Conservation (phyloP, 23 tunicate species). For the Ascidia mentula region DNA sequence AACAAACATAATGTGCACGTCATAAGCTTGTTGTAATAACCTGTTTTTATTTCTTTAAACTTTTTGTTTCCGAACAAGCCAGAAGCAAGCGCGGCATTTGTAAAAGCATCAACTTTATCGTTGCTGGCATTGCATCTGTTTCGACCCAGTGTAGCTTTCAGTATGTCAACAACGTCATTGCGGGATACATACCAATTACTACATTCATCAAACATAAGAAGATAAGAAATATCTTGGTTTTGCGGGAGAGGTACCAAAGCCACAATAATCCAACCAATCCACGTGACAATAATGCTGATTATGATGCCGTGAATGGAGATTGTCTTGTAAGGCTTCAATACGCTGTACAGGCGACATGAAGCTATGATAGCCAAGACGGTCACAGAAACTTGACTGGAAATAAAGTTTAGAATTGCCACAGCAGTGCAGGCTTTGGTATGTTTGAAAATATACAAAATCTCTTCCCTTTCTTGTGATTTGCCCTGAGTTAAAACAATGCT, state of each 20-base stretch:
- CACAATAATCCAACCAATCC: neutral
- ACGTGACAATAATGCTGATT: neutral
- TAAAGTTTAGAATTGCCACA: neutral
- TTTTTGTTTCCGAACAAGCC: neutral
- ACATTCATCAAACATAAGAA: no score
- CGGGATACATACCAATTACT: neutral
- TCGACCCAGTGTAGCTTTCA: neutral
- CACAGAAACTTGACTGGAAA: neutral
- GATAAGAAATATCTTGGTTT: neutral
- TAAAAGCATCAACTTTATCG: neutral
- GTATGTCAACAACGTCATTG: neutral
- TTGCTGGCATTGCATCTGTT: neutral
- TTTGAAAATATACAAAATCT: neutral
- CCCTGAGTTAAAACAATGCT: neutral
- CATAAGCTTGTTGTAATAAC: slow-evolving; percentile 20
- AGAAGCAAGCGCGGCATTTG: neutral
- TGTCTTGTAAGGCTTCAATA: neutral
- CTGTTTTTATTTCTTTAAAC: neutral
- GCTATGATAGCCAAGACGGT: neutral
- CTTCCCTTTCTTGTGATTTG: neutral
- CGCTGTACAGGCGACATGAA: neutral
- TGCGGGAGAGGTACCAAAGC: neutral
- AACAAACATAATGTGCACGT: slow-evolving; percentile 6
- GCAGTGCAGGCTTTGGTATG: neutral
- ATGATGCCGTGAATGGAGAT: neutral